These are phyloP conservation scores for Drosophila testacea DNA, from an alignment of 2,888 invertebrate species.

Conservation along the genomic window DNA sequence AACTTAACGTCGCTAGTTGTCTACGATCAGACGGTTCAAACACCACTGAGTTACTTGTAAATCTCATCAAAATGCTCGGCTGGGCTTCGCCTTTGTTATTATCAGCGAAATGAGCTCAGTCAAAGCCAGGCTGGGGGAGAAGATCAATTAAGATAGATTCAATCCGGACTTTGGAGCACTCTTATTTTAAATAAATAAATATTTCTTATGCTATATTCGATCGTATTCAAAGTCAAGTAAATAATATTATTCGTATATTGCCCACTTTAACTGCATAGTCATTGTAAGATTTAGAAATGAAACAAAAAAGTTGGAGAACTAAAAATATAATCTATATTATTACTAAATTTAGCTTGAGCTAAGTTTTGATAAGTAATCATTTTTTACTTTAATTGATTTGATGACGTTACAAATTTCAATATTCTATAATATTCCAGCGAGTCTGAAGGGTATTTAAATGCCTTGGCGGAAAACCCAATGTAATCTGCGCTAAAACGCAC, in stretches of 20 bases:
- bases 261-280: background rate
- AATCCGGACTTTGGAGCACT: slow-evolving; percentile 28
- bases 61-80: slow-evolving; percentile 33
- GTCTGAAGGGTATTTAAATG: slow-evolving; percentile 27
- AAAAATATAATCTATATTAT: background rate
- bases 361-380: background rate
- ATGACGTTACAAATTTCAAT: no score
- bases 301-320: background rate
- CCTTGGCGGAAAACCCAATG: slow-evolving; percentile 26
- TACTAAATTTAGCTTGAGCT: background rate
- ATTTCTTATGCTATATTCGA: background rate
- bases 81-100: slow-evolving; percentile 45
- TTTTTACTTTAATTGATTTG: no score
- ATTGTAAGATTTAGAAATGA: background rate
- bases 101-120: slow-evolving; percentile 48
- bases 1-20: slow-evolving; percentile 17
- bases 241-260: background rate
- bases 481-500: slow-evolving; percentile 14
- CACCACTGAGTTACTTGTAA: slow-evolving; percentile 49
- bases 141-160: background rate
- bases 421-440: background rate
- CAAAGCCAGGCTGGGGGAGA: slow-evolving; percentile 8
- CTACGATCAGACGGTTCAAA: slow-evolving; percentile 40
- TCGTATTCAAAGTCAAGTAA: background rate
- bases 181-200: slow-evolving; percentile 9